phyloP scores from a whole-genome alignment of 2,113 vertebrate species.

The Myxocyprinus asiaticus region DNA sequence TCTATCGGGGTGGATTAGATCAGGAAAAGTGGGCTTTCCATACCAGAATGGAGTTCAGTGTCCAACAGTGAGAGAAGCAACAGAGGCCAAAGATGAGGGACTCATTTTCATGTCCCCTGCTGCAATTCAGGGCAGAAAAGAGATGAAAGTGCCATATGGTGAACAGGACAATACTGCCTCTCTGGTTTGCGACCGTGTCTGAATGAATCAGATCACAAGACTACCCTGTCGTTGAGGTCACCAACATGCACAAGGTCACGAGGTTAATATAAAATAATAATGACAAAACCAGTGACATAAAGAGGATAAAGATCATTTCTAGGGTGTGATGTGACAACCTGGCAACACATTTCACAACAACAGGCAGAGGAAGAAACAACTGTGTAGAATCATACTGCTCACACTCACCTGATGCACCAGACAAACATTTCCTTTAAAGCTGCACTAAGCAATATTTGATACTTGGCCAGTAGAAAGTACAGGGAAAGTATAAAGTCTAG shows the following conservation, averaged over 20 bases:
- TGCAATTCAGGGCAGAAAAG: conserved; percentile 41
- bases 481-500: too few relatives aligned
- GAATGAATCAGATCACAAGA: conserved; percentile 33
- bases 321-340: too few relatives aligned
- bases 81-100: conserved; percentile 35
- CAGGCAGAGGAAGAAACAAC: too few relatives aligned
- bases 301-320: too few relatives aligned
- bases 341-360: too few relatives aligned
- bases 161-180: conserved; percentile 34
- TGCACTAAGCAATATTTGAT: too few relatives aligned
- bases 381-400: too few relatives aligned
- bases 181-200: conserved; percentile 31
- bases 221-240: conserved; percentile 16
- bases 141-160: conserved; percentile 55
- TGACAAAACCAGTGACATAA: conserved; percentile 26
- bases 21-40: too few relatives aligned
- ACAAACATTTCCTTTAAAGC: too few relatives aligned
- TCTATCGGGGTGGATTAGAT: too few relatives aligned
- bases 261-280: conserved; percentile 27
- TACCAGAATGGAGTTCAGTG: background rate
- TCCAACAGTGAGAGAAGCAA: conserved; percentile 38
- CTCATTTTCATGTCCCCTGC: conserved; percentile 23
- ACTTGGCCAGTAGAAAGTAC: too few relatives aligned
- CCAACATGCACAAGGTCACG: conserved; percentile 13
- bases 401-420: too few relatives aligned